Base-by-base conservation (phyloP, 2,888 invertebrate genomes). In the Aethes cnicana region DNA sequence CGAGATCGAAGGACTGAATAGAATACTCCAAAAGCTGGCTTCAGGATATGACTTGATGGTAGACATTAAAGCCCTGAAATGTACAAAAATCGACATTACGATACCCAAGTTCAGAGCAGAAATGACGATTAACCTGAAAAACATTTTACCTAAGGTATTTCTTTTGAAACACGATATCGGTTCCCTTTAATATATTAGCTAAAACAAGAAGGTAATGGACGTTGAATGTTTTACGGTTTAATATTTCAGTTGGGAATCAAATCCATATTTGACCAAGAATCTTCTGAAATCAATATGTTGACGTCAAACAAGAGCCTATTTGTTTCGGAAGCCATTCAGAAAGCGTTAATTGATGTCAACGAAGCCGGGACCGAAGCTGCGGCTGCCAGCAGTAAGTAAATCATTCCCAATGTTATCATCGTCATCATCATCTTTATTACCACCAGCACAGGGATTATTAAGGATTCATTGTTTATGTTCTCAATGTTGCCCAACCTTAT, bases 231-330 rank as follows among this genome's bases (percentile, higher is more conserved):
- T n/a, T n/a, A n/a, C n/a, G n/a, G n/a, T 12, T 8, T 12, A 8
- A 20, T n/a, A 7, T 36, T 36, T 8, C 36, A 36, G 36, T 2
- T 36, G 12, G 36, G 36, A 36, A 21, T 36, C 3, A 36, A 36
- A 8, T 21, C 36, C 7, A 36, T 36, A 36, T 36, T 36, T 7
- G 12, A 21, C 20, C 2, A 11, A 7, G 8, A 8, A 8, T 21
- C 11, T 11, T 11, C 20, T 3, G 21, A 36, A 1, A 36, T 36
- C 21, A 12, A 36, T 9, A 36, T 36, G 21, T 8, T 36, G 21
- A 20, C 7, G 8, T 30, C 30, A 30, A 21, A 21, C 2, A 5
- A 36, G 36, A 21, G 7, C 3, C 4, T 36, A 8, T 21, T 3
- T 4, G 36, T 36, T 6, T 36, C 36, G 0, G 36, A 36, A 21